A percentile compares a stretch with the other conserved stretches of the same genome.
Evolutionary conservation across 2,113 vertebrate genomes (phyloP).

Genomic region (Neolamprologus toae): DNA sequence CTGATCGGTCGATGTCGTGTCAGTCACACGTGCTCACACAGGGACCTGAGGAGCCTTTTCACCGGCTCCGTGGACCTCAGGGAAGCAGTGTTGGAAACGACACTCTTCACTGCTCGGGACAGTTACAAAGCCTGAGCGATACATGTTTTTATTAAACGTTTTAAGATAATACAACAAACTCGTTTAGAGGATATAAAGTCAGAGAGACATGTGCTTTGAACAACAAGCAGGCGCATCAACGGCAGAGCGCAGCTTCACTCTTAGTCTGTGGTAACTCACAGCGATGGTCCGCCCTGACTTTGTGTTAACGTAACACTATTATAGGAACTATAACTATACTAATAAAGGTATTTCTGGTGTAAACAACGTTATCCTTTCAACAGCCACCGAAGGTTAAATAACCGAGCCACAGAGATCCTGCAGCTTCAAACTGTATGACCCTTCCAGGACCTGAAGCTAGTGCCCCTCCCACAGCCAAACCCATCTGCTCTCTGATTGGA

Average conservation of each 20-base stretch:
- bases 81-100: neutral
- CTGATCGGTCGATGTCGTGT: neutral
- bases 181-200: neutral
- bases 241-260: neutral
- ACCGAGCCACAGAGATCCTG: neutral
- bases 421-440: neutral
- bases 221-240: neutral
- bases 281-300: neutral
- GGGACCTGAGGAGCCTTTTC: neutral
- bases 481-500: neutral
- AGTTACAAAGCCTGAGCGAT: neutral
- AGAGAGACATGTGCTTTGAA: neutral
- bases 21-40: neutral
- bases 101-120: neutral
- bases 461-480: neutral
- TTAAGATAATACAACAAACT: neutral
- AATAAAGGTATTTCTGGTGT: neutral
- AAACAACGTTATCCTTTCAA: neutral
- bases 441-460: no score
- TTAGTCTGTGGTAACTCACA: neutral
- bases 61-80: accelerated
- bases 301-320: neutral
- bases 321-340: no score
- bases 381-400: neutral
- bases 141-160: neutral